Evolutionary conservation across 1,140 invertebrate species (phyloP), one percentile per base, ranked within the genome.

Genomic region (Achroia grisella): DNA sequence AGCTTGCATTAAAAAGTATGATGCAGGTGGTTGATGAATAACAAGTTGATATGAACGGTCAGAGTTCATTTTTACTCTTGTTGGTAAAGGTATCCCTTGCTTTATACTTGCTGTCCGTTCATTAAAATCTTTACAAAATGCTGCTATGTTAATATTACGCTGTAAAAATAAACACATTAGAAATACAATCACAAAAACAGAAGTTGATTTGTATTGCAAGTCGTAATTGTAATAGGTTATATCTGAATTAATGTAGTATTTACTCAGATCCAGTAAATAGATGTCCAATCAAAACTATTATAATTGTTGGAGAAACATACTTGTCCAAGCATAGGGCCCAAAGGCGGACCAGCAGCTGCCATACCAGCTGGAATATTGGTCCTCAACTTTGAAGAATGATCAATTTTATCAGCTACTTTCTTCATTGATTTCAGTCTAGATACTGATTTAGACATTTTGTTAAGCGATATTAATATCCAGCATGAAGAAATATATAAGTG

Each of bases 91-190:
- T 51, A 98, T 92, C 11, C 98, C 98, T 76, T 93, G 91, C 78
- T 97, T 99, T 13, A 97, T 93, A 62, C 98, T 89, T 45, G 93
- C 93, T 1, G 98, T 99, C 73, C 89, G 92, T 65, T 95, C 93
- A 87, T 99, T 99, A 62, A 99, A 99, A 59, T 99, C 98, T 87
- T 99, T 99, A 71, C 96, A 97, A 87, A 99, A 99, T 37, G 92
- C 91, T 36, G 94, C 92, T 63, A 99, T 98, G 73, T 99, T 99
- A 23, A 99, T 92, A 33, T 96, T 95, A 70, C 96, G 91, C 95
- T 98, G 71, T 81, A 87, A 75, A 41, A 36, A 49, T n/a, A n/a
- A n/a, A n/a, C n/a, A n/a, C n/a, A n/a, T n/a, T n/a, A n/a, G n/a
- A n/a, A n/a, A n/a, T n/a, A n/a, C n/a, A n/a, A n/a, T n/a, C n/a